These are phyloP conservation scores for Augochlora pura DNA, from an alignment of 1,140 invertebrate species.

Conservation along the genomic window DNA sequence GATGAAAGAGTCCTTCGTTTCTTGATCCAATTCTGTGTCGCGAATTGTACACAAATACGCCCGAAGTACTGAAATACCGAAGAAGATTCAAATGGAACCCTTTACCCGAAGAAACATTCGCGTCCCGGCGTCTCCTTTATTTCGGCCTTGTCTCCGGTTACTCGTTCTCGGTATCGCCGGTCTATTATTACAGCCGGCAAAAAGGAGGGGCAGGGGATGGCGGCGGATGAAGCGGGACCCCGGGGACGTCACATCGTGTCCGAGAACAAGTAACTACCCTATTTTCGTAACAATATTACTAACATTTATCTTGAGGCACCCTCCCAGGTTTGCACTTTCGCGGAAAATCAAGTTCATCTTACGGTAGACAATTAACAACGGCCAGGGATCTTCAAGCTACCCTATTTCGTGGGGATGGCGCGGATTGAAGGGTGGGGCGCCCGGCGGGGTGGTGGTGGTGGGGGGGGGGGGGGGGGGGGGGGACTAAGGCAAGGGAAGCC, in stretches of 20 bases:
- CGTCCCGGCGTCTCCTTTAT: conserved; percentile 1
- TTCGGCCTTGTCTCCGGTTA: neutral
- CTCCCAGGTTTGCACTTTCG: conserved; percentile 38
- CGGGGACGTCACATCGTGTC: conserved; percentile 11
- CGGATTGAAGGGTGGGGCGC: neutral
- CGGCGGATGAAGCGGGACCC: neutral
- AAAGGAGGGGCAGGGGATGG: neutral
- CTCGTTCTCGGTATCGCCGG: neutral
- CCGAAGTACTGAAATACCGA: neutral
- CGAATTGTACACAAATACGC: neutral
- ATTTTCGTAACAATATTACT: conserved; percentile 57
- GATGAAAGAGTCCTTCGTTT: neutral
- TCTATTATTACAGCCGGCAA: neutral
- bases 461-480: too few species aligned
- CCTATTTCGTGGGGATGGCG: conserved; percentile 11
- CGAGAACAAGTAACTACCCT: conserved; percentile 46
- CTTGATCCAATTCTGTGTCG: neutral
- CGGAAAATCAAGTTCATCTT: conserved; percentile 62
- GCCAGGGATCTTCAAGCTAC: conserved; percentile 25
- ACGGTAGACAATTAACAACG: conserved; percentile 63
- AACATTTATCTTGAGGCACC: conserved; percentile 50
- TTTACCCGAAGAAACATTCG: neutral
- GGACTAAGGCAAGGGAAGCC: neutral
- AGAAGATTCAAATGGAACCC: neutral
- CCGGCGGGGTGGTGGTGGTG: neutral